Evolutionary conservation across 2,797 vertebrate genomes (phyloP).

Genomic region (Rachycentron canadum): DNA sequence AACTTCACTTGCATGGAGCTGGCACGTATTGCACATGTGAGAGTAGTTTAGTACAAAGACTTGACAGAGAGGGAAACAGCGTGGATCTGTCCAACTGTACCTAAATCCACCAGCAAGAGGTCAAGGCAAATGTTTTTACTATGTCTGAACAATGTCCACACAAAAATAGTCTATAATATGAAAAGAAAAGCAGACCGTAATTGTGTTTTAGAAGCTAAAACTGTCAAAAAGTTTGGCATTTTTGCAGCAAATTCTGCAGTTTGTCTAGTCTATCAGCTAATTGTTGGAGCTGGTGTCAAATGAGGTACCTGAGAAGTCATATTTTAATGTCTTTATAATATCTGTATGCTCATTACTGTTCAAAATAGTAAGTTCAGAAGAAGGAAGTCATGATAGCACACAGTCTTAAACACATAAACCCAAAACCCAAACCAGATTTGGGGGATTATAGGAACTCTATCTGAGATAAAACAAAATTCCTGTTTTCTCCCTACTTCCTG

Average conservation of each 20-base stretch:
- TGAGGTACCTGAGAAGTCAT: neutral
- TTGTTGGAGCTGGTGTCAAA: neutral
- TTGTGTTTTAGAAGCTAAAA: neutral
- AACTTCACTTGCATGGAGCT: neutral
- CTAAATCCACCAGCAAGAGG: neutral
- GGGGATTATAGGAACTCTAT: constrained; percentile 70
- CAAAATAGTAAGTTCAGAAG: constrained; percentile 22
- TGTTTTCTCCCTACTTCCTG: constrained; percentile 63
- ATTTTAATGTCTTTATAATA: constrained; percentile 9
- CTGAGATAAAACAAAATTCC: constrained; percentile 70
- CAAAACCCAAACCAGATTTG: constrained; percentile 61
- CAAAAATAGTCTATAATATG: neutral
- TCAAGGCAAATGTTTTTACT: neutral
- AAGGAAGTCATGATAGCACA: constrained; percentile 49
- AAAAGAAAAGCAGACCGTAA: neutral
- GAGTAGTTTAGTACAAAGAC: neutral
- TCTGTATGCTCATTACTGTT: constrained; percentile 37
- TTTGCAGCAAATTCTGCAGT: neutral
- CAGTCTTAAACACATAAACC: constrained; percentile 45
- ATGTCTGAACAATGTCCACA: neutral
- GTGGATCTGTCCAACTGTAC: neutral
- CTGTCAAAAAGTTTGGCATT: neutral
- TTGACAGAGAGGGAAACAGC: neutral
- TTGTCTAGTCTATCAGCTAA: neutral
- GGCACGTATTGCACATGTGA: neutral